These are phyloP conservation scores for Oopsacas minuta DNA, from an alignment of 37 sponge, comb jelly and placozoan genomes.

Conservation along the genomic window DNA sequence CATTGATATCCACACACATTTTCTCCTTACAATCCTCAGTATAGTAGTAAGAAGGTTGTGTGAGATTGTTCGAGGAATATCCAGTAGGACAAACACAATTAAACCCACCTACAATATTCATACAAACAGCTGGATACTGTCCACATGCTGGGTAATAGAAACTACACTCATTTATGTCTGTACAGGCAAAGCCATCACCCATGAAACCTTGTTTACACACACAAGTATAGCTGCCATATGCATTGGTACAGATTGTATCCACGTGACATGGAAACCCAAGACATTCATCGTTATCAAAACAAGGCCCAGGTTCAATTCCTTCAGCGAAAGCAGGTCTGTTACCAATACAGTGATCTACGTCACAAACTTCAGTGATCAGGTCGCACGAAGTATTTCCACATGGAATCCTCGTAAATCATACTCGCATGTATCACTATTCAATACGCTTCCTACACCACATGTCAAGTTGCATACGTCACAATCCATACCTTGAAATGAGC, in stretches of 20 bases:
- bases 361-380: not conserved
- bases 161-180: not conserved
- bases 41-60: no score
- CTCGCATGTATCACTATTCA: not conserved
- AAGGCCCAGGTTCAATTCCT: not conserved
- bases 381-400: not conserved
- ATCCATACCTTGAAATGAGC: not conserved
- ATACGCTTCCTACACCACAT: not conserved
- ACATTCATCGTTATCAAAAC: not conserved
- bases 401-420: not conserved
- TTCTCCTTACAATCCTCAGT: no score
- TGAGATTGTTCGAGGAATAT: no score
- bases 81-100: no score
- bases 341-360: not conserved
- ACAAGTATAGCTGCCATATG: not conserved
- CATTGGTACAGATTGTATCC: not conserved
- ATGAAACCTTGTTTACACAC: not conserved
- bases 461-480: not conserved
- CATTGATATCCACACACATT: no score
- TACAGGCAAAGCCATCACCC: not conserved
- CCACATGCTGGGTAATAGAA: no score
- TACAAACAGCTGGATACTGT: no score
- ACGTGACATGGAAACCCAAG: not conserved
- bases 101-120: no score
- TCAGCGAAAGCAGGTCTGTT: not conserved